A percentile compares a stretch with the other conserved stretches of the same genome.
These are phyloP conservation scores for Apogon hyalosoma DNA, from an alignment of 2,797 vertebrate species.

Conservation along the genomic window DNA sequence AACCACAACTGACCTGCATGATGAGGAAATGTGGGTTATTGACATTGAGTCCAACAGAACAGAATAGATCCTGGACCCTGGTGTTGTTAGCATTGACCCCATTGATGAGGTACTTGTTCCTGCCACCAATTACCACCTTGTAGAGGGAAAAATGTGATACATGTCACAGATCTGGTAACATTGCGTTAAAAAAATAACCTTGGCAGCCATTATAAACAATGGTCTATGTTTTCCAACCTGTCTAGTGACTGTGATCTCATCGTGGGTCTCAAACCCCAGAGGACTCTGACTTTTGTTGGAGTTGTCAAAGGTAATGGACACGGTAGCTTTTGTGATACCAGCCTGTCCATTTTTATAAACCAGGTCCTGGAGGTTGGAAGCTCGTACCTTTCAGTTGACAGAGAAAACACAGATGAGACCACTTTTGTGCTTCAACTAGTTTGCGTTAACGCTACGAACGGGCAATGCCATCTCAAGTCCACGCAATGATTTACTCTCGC, in stretches of 20 bases:
- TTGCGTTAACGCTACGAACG: too few species aligned
- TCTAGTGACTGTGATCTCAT: constrained; percentile 94
- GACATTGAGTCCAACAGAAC: constrained; percentile 95
- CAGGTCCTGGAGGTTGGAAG: constrained; percentile 92
- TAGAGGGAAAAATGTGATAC: constrained; percentile 14
- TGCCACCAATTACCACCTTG: constrained; percentile 92
- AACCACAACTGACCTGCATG: constrained; percentile 90
- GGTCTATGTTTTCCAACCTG: constrained; percentile 85
- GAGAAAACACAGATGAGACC: neutral
- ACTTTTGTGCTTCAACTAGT: neutral
- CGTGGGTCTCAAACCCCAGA: constrained; percentile 91
- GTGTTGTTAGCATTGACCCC: constrained; percentile 91
- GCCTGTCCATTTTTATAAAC: constrained; percentile 97
- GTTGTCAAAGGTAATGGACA: constrained; percentile 97
- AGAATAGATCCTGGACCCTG: constrained; percentile 95
- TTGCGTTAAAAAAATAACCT: neutral
- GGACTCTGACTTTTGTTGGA: constrained; percentile 93
- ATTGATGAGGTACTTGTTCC: constrained; percentile 96
- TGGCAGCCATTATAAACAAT: neutral
- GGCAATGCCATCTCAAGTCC: too few species aligned
- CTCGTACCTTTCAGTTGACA: constrained; percentile 87
- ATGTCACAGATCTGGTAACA: neutral
- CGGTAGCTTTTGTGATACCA: constrained; percentile 93
- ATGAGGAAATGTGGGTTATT: constrained; percentile 99
- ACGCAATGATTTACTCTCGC: too few species aligned